phyloP scores from a whole-genome alignment of 2,797 vertebrate species.

The Eleutherodactylus coqui region DNA sequence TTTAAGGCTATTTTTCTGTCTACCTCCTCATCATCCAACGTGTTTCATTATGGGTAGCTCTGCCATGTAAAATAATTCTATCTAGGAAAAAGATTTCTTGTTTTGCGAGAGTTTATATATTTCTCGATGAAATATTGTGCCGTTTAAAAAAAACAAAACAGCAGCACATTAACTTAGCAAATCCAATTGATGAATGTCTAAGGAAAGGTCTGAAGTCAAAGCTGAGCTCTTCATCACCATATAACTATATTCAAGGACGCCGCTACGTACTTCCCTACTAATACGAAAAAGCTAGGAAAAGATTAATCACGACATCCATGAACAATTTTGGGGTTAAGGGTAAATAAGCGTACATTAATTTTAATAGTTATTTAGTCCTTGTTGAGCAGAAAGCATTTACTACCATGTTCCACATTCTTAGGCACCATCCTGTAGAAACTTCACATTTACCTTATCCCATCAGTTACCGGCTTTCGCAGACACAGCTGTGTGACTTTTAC shows the following conservation, averaged over 20 bases:
- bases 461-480: slow-evolving; percentile 25
- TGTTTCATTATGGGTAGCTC: too few relatives aligned
- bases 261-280: neutral
- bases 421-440: slow-evolving; percentile 17
- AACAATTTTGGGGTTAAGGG: slow-evolving; percentile 45
- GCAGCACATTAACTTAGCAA: neutral
- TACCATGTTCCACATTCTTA: slow-evolving; percentile 33
- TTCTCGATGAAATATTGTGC: neutral
- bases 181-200: slow-evolving; percentile 28
- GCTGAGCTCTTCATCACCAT: slow-evolving; percentile 50
- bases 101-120: neutral
- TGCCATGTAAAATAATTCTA: neutral
- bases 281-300: slow-evolving; percentile 17
- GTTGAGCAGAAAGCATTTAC: slow-evolving; percentile 28
- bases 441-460: slow-evolving; percentile 26
- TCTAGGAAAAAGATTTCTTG: neutral
- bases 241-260: slow-evolving; percentile 36
- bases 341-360: slow-evolving; percentile 55
- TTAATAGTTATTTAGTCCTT: slow-evolving; percentile 49
- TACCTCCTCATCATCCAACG: too few relatives aligned
- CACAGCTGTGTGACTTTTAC: slow-evolving; percentile 49
- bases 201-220: slow-evolving; percentile 29
- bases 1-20: too few relatives aligned
- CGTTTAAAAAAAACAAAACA: too few relatives aligned
- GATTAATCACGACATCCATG: slow-evolving; percentile 51